These are phyloP conservation scores for Leptopilina myrica DNA, from an alignment of 2,888 invertebrate genomes.

Conservation along the genomic window DNA sequence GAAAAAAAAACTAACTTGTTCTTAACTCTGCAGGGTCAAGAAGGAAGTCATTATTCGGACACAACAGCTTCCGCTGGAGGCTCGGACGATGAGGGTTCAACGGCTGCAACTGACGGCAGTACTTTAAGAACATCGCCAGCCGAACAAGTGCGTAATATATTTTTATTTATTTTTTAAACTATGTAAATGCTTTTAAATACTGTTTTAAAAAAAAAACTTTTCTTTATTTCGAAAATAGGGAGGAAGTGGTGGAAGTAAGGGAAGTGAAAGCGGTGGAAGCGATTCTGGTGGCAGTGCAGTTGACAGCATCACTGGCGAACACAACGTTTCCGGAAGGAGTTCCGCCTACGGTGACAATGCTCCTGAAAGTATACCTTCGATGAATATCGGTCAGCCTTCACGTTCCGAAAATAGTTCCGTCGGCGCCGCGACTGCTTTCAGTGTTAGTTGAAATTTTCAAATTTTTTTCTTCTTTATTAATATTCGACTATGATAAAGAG, in stretches of 20 bases:
- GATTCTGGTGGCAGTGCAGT: slow-evolving; percentile 95
- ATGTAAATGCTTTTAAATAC: slow-evolving; percentile 40
- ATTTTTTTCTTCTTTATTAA: background rate
- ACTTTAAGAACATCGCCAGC: slow-evolving; percentile 91
- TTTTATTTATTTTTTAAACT: slow-evolving; percentile 48
- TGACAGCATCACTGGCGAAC: slow-evolving; percentile 93
- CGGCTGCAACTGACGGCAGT: slow-evolving; percentile 96
- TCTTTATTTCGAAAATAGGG: slow-evolving; percentile 62
- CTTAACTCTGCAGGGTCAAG: slow-evolving; percentile 63
- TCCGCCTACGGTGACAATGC: slow-evolving; percentile 91
- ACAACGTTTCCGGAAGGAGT: slow-evolving; percentile 92
- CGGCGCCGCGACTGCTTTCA: slow-evolving; percentile 77
- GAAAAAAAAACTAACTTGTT: background rate
- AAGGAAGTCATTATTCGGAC: slow-evolving; percentile 85
- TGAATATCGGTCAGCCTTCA: slow-evolving; percentile 75
- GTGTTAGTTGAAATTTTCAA: slow-evolving; percentile 65
- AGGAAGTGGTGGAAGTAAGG: slow-evolving; percentile 78
- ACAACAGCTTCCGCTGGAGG: slow-evolving; percentile 91
- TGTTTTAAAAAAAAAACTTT: slow-evolving; percentile 36
- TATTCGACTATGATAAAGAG: background rate
- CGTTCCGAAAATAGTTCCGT: slow-evolving; percentile 80
- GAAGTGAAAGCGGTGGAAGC: slow-evolving; percentile 81
- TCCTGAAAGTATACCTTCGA: slow-evolving; percentile 77
- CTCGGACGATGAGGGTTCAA: slow-evolving; percentile 96
- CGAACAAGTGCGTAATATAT: slow-evolving; percentile 80